Evolutionary conservation across 2,113 vertebrate species (phyloP).

Genomic region (Trichechus manatus): DNA sequence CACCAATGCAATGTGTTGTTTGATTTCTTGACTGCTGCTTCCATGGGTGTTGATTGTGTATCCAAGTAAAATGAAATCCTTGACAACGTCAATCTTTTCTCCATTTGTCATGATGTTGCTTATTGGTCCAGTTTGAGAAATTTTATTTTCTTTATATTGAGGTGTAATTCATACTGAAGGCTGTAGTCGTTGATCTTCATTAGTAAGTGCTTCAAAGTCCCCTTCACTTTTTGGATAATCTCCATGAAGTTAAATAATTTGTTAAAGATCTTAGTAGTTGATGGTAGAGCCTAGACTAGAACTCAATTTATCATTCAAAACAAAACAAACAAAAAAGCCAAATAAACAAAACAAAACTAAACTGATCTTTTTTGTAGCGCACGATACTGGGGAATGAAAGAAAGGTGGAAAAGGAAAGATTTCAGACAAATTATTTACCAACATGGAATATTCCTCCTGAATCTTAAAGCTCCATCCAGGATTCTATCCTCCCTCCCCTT

Average conservation of each 20-base stretch:
- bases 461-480: neutral
- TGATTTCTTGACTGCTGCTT: too few relatives aligned
- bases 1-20: too few relatives aligned
- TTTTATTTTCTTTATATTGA: too few relatives aligned
- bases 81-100: too few relatives aligned
- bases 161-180: too few relatives aligned
- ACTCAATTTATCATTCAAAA: neutral
- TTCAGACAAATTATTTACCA: neutral
- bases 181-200: too few relatives aligned
- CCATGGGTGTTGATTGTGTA: too few relatives aligned
- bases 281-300: neutral
- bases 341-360: neutral
- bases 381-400: neutral
- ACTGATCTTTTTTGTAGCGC: neutral
- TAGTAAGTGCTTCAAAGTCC: too few relatives aligned
- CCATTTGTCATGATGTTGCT: too few relatives aligned
- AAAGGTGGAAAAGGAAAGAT: neutral
- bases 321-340: neutral
- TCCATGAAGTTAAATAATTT: conserved; percentile 7
- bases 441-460: neutral
- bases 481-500: neutral
- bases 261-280: neutral
- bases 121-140: too few relatives aligned
- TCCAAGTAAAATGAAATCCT: too few relatives aligned
- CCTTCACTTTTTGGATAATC: neutral